Evolutionary conservation across 2,797 vertebrate species (phyloP), one percentile per base, ranked within the genome.

Genomic region (Halcyon chelicuti): DNA sequence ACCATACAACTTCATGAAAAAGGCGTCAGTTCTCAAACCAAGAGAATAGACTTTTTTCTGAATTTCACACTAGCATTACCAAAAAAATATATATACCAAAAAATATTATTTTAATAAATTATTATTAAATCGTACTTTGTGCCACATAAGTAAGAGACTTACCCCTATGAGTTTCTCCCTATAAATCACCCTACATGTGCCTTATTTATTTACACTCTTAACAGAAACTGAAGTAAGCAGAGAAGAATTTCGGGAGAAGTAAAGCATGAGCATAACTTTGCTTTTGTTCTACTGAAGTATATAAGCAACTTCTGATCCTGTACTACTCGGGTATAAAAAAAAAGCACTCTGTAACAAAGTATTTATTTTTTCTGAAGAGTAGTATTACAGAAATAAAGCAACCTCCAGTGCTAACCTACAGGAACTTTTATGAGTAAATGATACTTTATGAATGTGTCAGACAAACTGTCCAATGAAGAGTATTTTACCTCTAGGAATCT

Each of bases 251-350:
- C 7, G 14, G 21, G 29, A 85, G 21, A 80, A 55, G 6, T 26
- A 71, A 92, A 82, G 22, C 40, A 37, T 0, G 0, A 88, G 5
- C 0, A 0, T 26, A 72, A 47, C 17, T 63, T 75, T 9, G 23
- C 4, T 82, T 90, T 67, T 51, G 26, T 25, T 10, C 60, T 51
- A 63, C 29, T 55, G 55, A 60, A 55, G 31, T 21, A 12, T 15
- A 62, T 19, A 66, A 76, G n/a, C 25, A 88, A 44, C 15, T 61
- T 78, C 26, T 26, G 29, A 66, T 39, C 20, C 35, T 52, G 14
- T 22, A 44, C 33, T 61, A 71, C 52, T 65, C 18, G 2, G 10
- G 8, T 23, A 47, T 47, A 37, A 55, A 17, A 61, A 26, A 66
- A 68, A 33, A 55, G 2, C 28, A 40, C n/a, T 72, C 5, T 25